These are phyloP conservation scores for Cosmia trapezina DNA, from an alignment of 2,888 invertebrate species.

Conservation along the genomic window DNA sequence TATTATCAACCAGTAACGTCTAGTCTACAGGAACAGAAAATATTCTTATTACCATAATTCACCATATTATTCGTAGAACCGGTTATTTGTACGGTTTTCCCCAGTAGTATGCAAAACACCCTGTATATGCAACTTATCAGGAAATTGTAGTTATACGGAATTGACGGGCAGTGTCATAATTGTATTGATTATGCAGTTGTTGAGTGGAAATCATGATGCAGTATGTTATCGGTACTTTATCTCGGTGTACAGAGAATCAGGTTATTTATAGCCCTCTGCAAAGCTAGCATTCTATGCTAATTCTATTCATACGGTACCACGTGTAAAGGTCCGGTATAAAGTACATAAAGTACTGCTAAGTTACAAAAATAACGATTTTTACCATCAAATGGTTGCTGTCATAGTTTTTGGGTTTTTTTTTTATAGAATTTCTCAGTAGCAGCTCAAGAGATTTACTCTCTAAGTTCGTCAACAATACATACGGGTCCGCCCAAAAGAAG, in stretches of 20 bases:
- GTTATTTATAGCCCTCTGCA: conserved; percentile 22
- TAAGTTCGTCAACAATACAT: too few relatives aligned
- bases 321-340: background rate
- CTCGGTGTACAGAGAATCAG: conserved; percentile 1
- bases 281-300: conserved; percentile 18
- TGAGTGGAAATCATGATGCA: conserved; percentile 36
- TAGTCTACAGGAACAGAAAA: conserved; percentile 51
- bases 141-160: conserved; percentile 44
- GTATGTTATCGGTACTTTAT: conserved; percentile 16
- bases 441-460: too few relatives aligned
- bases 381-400: too few relatives aligned
- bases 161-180: conserved; percentile 28
- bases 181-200: conserved; percentile 38
- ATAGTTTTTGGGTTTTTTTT: too few relatives aligned
- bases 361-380: too few relatives aligned
- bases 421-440: too few relatives aligned
- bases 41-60: conserved; percentile 57
- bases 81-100: conserved; percentile 51
- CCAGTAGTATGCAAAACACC: conserved; percentile 57
- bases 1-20: conserved; percentile 46
- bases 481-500: too few relatives aligned
- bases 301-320: background rate
- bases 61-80: conserved; percentile 47
- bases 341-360: background rate
- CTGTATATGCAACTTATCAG: conserved; percentile 38